phyloP scores from a whole-genome alignment of 92 coral and sea anemone species.

The Porites rus region DNA sequence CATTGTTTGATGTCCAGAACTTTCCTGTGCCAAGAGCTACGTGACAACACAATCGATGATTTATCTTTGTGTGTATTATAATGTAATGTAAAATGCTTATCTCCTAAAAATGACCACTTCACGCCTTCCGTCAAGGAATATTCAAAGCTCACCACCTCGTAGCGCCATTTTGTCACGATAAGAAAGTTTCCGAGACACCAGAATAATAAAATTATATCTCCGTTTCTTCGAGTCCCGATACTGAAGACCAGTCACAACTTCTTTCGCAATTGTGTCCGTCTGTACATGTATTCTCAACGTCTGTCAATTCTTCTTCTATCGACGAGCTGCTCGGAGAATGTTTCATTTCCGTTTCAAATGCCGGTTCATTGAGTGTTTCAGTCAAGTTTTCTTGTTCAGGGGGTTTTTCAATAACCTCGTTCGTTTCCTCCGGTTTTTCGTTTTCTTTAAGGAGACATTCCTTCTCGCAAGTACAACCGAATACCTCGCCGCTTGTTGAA shows the following conservation, averaged over 20 bases:
- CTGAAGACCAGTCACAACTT: constrained; percentile 41
- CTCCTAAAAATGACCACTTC: constrained; percentile 47
- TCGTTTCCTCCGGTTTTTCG: neutral
- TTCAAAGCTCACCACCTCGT: constrained; percentile 50
- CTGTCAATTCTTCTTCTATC: constrained; percentile 1
- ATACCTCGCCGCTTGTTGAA: constrained; percentile 43
- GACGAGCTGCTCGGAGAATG: constrained; percentile 15
- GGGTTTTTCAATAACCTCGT: neutral
- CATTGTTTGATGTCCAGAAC: constrained; percentile 13
- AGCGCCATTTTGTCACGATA: constrained; percentile 15
- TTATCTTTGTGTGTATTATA: constrained; percentile 19
- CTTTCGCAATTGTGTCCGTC: constrained; percentile 5
- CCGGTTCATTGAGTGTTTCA: neutral
- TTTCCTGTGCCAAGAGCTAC: neutral
- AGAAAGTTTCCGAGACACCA: neutral
- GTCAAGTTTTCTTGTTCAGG: neutral
- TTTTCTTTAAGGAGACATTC: constrained; percentile 19
- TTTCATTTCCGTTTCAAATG: neutral
- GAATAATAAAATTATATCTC: constrained; percentile 35
- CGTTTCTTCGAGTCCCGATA: constrained; percentile 33
- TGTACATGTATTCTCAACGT: neutral
- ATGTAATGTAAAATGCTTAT: constrained; percentile 22
- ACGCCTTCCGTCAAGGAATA: constrained; percentile 50
- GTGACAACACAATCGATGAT: constrained; percentile 34
- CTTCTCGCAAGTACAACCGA: constrained; percentile 36